phyloP scores from a whole-genome alignment of 2,888 invertebrate species.

The Leucophora obtusa region DNA sequence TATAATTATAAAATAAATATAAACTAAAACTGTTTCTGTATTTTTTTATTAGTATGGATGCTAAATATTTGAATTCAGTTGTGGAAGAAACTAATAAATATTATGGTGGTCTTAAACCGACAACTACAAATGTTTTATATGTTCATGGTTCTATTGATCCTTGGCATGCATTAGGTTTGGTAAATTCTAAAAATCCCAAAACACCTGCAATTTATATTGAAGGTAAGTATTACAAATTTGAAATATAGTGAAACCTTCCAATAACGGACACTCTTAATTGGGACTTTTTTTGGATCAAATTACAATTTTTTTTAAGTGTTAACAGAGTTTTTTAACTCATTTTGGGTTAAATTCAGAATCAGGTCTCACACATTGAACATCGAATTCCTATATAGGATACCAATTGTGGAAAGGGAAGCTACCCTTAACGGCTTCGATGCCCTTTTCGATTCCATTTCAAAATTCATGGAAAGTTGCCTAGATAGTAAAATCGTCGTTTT shows the following conservation, averaged over 20 bases:
- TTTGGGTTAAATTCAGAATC: too few species aligned
- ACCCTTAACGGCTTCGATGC: too few species aligned
- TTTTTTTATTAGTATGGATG: slow-evolving; percentile 80
- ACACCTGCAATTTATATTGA: slow-evolving; percentile 87
- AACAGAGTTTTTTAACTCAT: too few species aligned
- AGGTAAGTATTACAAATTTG: slow-evolving; percentile 79
- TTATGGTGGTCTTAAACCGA: slow-evolving; percentile 87
- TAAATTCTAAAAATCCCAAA: slow-evolving; percentile 79
- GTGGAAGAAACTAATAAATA: slow-evolving; percentile 86
- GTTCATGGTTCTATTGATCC: slow-evolving; percentile 94
- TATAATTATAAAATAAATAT: background rate
- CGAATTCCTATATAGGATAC: too few species aligned
- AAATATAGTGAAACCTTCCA: background rate
- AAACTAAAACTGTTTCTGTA: background rate
- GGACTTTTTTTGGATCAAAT: too few species aligned
- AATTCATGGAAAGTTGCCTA: too few species aligned
- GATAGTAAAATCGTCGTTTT: too few species aligned
- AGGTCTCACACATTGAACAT: too few species aligned
- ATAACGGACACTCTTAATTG: too few species aligned
- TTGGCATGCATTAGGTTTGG: slow-evolving; percentile 90
- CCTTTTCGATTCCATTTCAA: too few species aligned
- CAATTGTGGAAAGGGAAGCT: too few species aligned
- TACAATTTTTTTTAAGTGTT: too few species aligned
- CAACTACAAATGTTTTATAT: slow-evolving; percentile 87
- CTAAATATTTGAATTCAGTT: slow-evolving; percentile 81